Percentiles rank a stretch among this genome's conserved stretches.
phyloP scores from a whole-genome alignment of 2,888 invertebrate genomes.

The Chrysotoxum bicinctum region DNA sequence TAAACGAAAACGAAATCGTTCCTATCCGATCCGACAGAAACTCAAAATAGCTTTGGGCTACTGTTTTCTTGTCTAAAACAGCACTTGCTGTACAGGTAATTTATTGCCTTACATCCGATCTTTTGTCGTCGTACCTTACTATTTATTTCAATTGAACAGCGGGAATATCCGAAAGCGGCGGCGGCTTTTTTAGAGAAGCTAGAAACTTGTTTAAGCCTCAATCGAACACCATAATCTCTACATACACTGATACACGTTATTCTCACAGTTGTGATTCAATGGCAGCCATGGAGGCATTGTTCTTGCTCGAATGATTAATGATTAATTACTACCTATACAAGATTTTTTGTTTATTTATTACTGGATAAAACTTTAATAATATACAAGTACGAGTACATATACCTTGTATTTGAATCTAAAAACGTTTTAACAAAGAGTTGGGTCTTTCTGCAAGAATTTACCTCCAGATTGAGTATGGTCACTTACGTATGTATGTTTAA shows the following conservation, averaged over 20 bases:
- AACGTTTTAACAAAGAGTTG: background rate
- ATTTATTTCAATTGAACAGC: background rate
- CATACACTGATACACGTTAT: slow-evolving; percentile 15
- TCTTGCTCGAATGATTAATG: slow-evolving; percentile 42
- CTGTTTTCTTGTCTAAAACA: slow-evolving; percentile 6
- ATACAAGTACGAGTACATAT: background rate
- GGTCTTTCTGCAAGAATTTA: background rate
- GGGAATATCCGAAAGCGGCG: background rate
- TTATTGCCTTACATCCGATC: slow-evolving; percentile 19
- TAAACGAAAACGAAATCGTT: slow-evolving; percentile 29
- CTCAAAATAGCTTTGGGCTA: slow-evolving; percentile 4
- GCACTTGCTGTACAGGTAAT: slow-evolving; percentile 10
- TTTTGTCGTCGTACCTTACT: background rate
- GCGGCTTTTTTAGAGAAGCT: slow-evolving; percentile 19
- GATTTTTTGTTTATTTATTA: background rate
- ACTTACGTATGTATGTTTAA: background rate
- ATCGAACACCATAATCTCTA: background rate
- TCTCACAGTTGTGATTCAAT: slow-evolving; percentile 47
- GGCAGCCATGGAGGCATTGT: slow-evolving; percentile 53
- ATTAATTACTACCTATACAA: background rate
- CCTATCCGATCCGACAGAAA: background rate
- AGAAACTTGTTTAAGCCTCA: slow-evolving; percentile 14
- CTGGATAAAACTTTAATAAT: background rate
- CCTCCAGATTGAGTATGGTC: background rate
- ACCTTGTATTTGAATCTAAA: background rate